Evolutionary conservation across 2,888 invertebrate species (phyloP).

Genomic region (Drosophila stalkeri): DNA sequence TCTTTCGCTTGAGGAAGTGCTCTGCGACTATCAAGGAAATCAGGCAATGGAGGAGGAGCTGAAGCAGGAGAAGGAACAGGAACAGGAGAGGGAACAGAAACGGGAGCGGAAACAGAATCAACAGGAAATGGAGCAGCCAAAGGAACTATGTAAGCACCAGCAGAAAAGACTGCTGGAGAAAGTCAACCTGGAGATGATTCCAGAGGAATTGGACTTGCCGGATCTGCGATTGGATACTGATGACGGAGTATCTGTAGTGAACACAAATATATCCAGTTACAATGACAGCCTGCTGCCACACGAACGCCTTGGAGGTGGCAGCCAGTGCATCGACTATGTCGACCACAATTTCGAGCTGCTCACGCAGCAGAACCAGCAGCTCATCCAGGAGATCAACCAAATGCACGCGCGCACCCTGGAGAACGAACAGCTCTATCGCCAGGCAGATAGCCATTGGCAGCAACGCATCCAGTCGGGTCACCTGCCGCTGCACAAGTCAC

Average conservation of each 20-base stretch:
- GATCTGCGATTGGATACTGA: background rate
- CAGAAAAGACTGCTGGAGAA: background rate
- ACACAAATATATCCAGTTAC: background rate
- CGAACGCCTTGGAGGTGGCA: background rate
- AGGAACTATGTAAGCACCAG: background rate
- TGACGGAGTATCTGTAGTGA: background rate
- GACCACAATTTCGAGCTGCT: background rate
- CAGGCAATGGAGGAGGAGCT: background rate
- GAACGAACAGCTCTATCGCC: constrained; percentile 15
- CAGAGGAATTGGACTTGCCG: background rate
- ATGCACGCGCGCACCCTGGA: constrained; percentile 22
- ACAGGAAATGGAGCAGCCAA: background rate
- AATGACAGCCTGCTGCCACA: background rate
- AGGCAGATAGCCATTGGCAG: constrained; percentile 5
- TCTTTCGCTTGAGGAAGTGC: constrained; percentile 41
- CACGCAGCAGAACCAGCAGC: constrained; percentile 16
- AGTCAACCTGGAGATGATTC: background rate
- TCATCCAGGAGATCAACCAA: constrained; percentile 29
- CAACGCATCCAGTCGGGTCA: background rate
- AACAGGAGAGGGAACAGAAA: too few relatives aligned
- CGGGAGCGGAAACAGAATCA: too few relatives aligned
- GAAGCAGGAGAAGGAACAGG: background rate
- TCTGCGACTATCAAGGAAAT: constrained; percentile 38
- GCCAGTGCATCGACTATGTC: background rate
- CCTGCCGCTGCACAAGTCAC: background rate